Evolutionary conservation across 2,888 invertebrate species (phyloP), one percentile per base, ranked within the genome.

Genomic region (Melitaea athalia): DNA sequence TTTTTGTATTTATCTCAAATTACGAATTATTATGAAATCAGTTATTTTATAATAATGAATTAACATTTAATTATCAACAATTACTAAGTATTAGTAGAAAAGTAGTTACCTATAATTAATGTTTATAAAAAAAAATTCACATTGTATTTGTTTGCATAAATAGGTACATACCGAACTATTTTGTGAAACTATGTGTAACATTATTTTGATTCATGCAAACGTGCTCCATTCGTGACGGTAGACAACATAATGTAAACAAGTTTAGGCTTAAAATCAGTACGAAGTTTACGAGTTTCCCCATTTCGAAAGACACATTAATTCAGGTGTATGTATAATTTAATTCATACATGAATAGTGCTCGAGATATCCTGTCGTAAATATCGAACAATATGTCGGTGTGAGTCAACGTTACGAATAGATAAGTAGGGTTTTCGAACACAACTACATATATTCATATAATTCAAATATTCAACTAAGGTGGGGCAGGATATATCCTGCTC

Each of bases 291-390:
- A 65, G 59, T 33, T 64, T 64, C 59, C 53, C 50, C 57, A 61
- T 60, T 60, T 63, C 66, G 68, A 68, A 68, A 68, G 70, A 70
- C 77, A 69, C 72, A 77, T 72, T 65, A 70, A 72, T 68, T 70
- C 67, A 42, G 59, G 62, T 70, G 77, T 77, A 81, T 31, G 53
- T 55, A 55, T 55, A 55, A 33, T 55, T 55, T 79, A 81, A 79
- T 78, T 80, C 77, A 63, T 63, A 67, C 67, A 69, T 52, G 67
- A 69, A 59, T 59, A 45, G 63, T 68, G 52, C 63, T 65, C 68
- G 71, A 68, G 70, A 68, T 67, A 67, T 72, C 70, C 72, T 70
- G 71, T 67, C 67, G 66, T 72, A 67, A 73, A 68, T 66, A 71
- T 63, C 47, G 52, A 59, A 70, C 61, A 61, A 8, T 67, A 62